Evolutionary conservation across 2,888 invertebrate species (phyloP).

Genomic region (Ectemnius lituratus): DNA sequence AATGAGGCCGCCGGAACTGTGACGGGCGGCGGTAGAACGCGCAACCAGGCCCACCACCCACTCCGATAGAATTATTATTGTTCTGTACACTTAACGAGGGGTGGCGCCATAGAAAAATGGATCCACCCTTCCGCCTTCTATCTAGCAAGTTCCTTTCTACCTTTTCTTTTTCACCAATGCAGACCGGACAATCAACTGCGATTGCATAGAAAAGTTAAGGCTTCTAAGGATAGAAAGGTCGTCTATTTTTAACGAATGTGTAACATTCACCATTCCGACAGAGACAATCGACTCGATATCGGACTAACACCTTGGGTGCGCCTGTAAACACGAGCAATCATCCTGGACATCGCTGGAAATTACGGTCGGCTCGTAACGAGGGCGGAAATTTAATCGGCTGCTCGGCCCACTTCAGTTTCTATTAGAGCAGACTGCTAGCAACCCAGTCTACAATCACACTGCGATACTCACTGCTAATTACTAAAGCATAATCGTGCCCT

Average conservation of each 20-base stretch:
- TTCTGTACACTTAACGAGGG: conserved; percentile 10
- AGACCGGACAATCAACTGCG: too few species aligned
- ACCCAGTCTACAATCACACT: background rate
- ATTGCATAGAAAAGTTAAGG: too few species aligned
- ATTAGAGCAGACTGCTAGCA: background rate
- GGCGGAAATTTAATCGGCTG: background rate
- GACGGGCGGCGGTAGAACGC: background rate
- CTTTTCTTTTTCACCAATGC: too few species aligned
- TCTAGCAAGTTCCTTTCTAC: too few species aligned
- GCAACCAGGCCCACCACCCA: background rate
- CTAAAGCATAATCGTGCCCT: background rate
- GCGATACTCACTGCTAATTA: background rate
- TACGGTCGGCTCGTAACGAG: background rate
- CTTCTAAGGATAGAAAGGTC: too few species aligned
- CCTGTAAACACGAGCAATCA: background rate
- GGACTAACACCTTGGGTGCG: background rate
- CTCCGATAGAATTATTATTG: conserved; percentile 38
- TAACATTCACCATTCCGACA: background rate
- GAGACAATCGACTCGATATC: background rate
- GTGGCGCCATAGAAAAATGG: too few species aligned
- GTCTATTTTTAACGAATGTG: too few species aligned
- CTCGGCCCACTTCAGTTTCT: background rate
- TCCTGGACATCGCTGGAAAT: background rate
- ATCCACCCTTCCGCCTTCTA: too few species aligned
- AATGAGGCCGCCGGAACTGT: conserved; percentile 25